These are phyloP conservation scores for Stegostoma tigrinum DNA, from an alignment of 2,113 vertebrate species.

Conservation along the genomic window DNA sequence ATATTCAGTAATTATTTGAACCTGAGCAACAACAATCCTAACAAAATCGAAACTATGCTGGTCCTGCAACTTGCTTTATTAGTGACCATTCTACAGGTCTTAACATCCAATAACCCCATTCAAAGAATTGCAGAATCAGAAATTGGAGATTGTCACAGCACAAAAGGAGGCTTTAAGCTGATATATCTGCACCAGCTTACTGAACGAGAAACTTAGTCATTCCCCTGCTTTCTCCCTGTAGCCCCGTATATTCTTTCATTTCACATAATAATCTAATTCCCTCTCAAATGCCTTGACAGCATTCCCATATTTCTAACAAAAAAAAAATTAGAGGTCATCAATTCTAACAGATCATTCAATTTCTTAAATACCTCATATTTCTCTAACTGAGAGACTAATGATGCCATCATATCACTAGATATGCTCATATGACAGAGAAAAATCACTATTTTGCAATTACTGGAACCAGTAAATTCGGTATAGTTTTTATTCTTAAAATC, in stretches of 20 bases:
- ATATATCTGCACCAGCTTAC: too few relatives aligned
- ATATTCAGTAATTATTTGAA: neutral
- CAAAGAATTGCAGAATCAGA: too few relatives aligned
- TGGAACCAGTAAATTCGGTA: neutral
- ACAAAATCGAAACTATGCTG: neutral
- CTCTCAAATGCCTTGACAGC: too few relatives aligned
- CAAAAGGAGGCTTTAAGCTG: too few relatives aligned
- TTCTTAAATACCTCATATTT: neutral
- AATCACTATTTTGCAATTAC: neutral
- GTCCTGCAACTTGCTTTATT: neutral
- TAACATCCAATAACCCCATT: too few relatives aligned
- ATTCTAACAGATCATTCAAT: neutral
- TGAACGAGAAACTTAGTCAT: too few relatives aligned
- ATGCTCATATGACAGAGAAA: neutral
- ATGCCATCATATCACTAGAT: neutral
- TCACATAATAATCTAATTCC: too few relatives aligned
- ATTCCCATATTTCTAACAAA: too few relatives aligned
- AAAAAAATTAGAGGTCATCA: neutral
- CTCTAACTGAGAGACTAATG: neutral
- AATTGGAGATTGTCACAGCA: too few relatives aligned
- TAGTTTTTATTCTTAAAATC: neutral
- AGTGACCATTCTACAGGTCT: neutral
- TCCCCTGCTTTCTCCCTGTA: too few relatives aligned
- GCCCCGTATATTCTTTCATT: too few relatives aligned
- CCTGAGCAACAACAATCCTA: neutral